Evolutionary conservation across 2,888 invertebrate species (phyloP), one percentile per base, ranked within the genome.

Genomic region (Encarsia formosa): DNA sequence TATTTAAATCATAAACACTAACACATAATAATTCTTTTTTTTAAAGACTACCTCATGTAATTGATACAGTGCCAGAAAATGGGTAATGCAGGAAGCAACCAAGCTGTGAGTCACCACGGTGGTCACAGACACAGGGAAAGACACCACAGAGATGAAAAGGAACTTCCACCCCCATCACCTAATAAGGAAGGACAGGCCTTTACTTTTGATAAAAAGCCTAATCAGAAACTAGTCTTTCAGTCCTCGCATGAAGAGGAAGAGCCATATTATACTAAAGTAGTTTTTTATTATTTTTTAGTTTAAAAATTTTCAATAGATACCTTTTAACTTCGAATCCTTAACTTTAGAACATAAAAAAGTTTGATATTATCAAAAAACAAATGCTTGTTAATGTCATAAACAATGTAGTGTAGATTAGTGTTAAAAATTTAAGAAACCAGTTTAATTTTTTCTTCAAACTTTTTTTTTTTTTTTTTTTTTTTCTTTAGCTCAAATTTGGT

Each of bases 151-250:
- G 5, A 15, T 29, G 18, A 19, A 29, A 70, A 65, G 43, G 70
- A 69, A 15, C 67, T 65, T 43, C 71, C 70, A 41, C 82, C 83
- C 23, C 77, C 81, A 9, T 83, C 84, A 1, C 83, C 84, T 9
- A 74, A 75, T 13, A 81, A 81, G 66, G 88, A 88, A 68, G 72
- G 68, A 8, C 89, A 89, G 71, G 89, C 90, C 41, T 91, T 92
- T 77, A 83, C 84, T 49, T 91, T 92, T 77, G 90, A 91, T 72
- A 90, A 90, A 74, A 87, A 86, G 75, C 77, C 81, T 42, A 84
- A 84, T 64, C 83, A 54, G 15, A 86, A 84, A 70, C 78, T 82
- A 61, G 78, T 82, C 57, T 78, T 84, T 65, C 85, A 84, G 65
- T 79, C 81, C 61, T 85, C 85, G 59, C 81, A 84, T 62, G 85